Evolutionary conservation across 1,140 invertebrate genomes (phyloP).

Genomic region (Cotesia glomerata): DNA sequence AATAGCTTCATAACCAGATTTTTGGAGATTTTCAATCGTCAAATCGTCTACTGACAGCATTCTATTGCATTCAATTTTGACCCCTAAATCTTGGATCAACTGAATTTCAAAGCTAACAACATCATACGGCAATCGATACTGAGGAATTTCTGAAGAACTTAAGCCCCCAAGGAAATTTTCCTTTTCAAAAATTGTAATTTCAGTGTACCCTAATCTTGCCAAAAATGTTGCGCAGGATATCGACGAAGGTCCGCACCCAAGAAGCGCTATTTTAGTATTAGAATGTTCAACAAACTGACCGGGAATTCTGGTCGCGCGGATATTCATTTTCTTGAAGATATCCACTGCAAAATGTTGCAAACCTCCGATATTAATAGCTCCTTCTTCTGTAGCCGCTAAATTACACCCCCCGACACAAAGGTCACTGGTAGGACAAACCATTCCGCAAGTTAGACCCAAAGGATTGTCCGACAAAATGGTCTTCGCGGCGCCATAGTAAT

Average conservation of each 20-base stretch:
- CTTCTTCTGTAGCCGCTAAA: conserved; percentile 92
- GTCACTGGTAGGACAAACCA: conserved; percentile 99
- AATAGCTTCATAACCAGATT: conserved; percentile 77
- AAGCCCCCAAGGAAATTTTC: conserved; percentile 86
- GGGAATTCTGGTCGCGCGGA: conserved; percentile 84
- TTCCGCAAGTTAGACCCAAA: conserved; percentile 94
- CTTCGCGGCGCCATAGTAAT: conserved; percentile 98
- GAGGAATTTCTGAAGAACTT: conserved; percentile 94
- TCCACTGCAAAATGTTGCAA: conserved; percentile 97
- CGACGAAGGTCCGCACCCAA: conserved; percentile 96
- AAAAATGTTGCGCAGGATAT: conserved; percentile 96
- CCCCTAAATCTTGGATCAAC: conserved; percentile 89
- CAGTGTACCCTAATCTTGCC: conserved; percentile 87
- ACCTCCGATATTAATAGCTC: conserved; percentile 97
- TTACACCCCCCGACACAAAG: conserved; percentile 98
- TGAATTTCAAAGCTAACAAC: conserved; percentile 94
- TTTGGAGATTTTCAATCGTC: conserved; percentile 74
- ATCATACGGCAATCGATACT: conserved; percentile 91
- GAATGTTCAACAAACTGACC: conserved; percentile 66
- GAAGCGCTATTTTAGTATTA: conserved; percentile 81
- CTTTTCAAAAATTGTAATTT: conserved; percentile 94
- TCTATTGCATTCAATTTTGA: conserved; percentile 78
- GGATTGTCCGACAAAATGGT: conserved; percentile 97
- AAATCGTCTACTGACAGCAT: conserved; percentile 72
- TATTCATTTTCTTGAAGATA: conserved; percentile 91